Base-by-base conservation (phyloP, 2,888 invertebrate genomes). In the Drosophila quinaria region DNA sequence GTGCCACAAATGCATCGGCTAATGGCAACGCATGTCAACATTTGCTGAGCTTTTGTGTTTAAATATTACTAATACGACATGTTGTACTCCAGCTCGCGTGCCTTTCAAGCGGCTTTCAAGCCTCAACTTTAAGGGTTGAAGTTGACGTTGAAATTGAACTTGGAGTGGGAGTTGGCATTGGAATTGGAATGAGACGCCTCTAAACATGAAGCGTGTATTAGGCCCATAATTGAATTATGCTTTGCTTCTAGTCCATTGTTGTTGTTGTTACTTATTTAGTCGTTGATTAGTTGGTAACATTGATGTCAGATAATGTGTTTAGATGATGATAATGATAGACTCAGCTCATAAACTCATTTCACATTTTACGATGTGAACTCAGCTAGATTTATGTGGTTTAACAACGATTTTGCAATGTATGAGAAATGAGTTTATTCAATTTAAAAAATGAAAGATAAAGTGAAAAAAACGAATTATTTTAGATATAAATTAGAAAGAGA, bases 41-140 rank as follows among this genome's bases (percentile, higher is more conserved):
- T 85, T 84, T 86, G 87, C 84, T 74, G 81, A 86, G 89, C 89
- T 79, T 89, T 86, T 85, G 87, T 87, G 90, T 87, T 89, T 86
- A 81, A 87, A 87, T 87, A 89, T 89, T 87, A 86, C 85, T 89
- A 84, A 89, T 87, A 87, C 85, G 85, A 89, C 85, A 86, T 89
- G 88, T 81, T 67, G 81, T 80, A 25, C 25, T 70, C 70, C 70
- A 88, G 82, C 89, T 80, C 87, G 87, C 89, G 80, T 83, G 87
- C 65, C 88, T 68, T 37, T 37, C 55, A 22, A 39, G 52, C 59
- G 35, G 72, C 78, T 72, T 68, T 46, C 42, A 29, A 39, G 25
- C 11, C 17, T 31, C 54, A 25, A 31, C 56, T 33, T 13, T 10
- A 39, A 29, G 44, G 35, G 64, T 49, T 62, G 55, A 13, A 25